Percentiles rank a stretch among this genome's conserved stretches.
Evolutionary conservation across 2,797 vertebrate species (phyloP).

Genomic region (Valencia hispanica): DNA sequence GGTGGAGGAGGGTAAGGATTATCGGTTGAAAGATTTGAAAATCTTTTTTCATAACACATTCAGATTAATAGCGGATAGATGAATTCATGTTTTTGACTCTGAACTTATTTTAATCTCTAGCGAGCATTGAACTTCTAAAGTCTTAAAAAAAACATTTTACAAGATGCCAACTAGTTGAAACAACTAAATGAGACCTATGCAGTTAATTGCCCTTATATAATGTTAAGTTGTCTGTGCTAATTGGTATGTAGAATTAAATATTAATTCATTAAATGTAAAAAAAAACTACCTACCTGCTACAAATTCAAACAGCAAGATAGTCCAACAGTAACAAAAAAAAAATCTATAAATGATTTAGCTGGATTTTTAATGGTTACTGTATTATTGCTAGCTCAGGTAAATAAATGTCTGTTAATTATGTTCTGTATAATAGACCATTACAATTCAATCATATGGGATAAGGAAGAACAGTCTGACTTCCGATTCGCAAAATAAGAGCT

Average conservation of each 20-base stretch:
- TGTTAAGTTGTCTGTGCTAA: background rate
- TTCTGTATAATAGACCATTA: background rate
- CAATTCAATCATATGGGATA: background rate
- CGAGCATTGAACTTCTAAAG: background rate
- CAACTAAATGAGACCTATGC: background rate
- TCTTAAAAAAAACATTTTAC: background rate
- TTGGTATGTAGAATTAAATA: background rate
- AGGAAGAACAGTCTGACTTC: background rate
- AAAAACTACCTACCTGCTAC: background rate
- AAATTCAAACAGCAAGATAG: background rate
- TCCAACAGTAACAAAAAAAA: background rate
- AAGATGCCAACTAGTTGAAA: background rate
- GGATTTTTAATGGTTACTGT: background rate
- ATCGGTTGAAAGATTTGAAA: background rate
- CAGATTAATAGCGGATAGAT: background rate
- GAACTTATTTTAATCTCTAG: background rate
- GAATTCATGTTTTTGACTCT: background rate
- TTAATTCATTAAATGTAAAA: background rate
- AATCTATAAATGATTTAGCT: background rate
- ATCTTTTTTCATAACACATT: background rate
- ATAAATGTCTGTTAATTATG: background rate
- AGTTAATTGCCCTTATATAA: background rate
- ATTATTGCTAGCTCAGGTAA: background rate
- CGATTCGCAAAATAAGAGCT: background rate
- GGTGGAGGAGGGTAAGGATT: conserved; percentile 2